Base-by-base conservation (phyloP, 2,797 vertebrate genomes). In the Chrysocyon brachyurus region DNA sequence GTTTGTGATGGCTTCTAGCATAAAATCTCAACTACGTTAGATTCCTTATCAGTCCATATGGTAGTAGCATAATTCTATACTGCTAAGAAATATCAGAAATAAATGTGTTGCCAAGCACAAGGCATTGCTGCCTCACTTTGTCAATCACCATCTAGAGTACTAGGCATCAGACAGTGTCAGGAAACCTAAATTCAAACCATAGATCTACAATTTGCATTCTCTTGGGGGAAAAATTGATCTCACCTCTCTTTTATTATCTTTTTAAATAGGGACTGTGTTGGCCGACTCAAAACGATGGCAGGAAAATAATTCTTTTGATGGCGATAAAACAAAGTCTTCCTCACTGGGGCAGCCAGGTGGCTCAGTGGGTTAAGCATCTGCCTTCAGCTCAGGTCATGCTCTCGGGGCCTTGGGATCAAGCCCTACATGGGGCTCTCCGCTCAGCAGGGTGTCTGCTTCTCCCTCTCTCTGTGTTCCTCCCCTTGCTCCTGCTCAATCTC, bases 241-340 rank as follows among this genome's bases (percentile, higher is more conserved):
- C 33, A 79, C 33, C 46, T 93, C 26, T 96, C 16, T 63, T 22
- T 64, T 86, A 91, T 75, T 84, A 31, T 79, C 24, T 89, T 94
- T 94, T 83, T 82, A 83, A 93, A 36, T 64, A 12, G 16, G 0
- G 4, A 59, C 17, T 95, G 8, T 92, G 68, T 31, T 61, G 79
- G 17, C 56, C 83, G 36, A 66, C 9, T 72, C 26, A 68, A 96
- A 97, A 83, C 1, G 12, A 75, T 52, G 9, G 28, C 61, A 96
- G 31, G 9, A 79, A 96, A 87, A 12, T 93, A 87, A 87, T 72
- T 91, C 2, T 63, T 88, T 92, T 36, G 2, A 72, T 91, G 6
- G 31, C 91, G 90, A 92, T 88, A 61, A 93, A 83, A 22, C n/a
- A 66, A 24, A 73, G 46, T 73, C 12, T 46, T 24, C 36, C 70